Conservation (phyloP, 92 coral and sea anemone species). For the Paramuricea clavata region DNA sequence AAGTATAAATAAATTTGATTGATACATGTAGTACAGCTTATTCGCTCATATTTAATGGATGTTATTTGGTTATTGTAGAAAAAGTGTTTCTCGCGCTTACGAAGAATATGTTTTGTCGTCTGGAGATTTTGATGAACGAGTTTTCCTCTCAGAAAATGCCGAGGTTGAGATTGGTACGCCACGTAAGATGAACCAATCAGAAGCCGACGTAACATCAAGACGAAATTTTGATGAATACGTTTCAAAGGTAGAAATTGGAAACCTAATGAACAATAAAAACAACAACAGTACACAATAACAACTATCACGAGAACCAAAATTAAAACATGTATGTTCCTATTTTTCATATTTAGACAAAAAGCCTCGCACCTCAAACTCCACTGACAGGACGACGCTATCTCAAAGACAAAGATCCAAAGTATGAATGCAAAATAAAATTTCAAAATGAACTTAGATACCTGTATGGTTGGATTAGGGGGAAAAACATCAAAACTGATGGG, state of each 20-base stretch:
- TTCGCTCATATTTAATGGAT: neutral
- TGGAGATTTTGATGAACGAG: conserved; percentile 98
- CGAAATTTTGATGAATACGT: conserved; percentile 87
- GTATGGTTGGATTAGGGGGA: no score
- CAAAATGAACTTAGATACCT: no score
- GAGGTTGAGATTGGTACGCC: conserved; percentile 96
- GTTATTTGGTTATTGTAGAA: conserved; percentile 46
- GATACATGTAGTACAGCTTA: no score
- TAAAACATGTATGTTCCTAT: neutral
- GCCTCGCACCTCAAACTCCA: conserved; percentile 95
- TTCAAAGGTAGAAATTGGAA: conserved; percentile 66
- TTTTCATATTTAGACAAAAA: conserved; percentile 75
- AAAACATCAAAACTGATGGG: no score
- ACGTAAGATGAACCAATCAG: conserved; percentile 79
- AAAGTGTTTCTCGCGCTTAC: conserved; percentile 78
- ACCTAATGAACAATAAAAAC: neutral
- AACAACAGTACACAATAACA: neutral
- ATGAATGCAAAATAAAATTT: no score
- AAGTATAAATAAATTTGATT: no score
- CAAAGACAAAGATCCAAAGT: conserved; percentile 98
- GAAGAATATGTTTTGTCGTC: conserved; percentile 96
- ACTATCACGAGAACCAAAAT: neutral
- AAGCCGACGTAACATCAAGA: conserved; percentile 70
- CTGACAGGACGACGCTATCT: conserved; percentile 91
- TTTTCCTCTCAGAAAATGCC: conserved; percentile 91